These are phyloP conservation scores for Tetrapedia diversipes DNA, from an alignment of 2,888 invertebrate genomes.

Conservation along the genomic window DNA sequence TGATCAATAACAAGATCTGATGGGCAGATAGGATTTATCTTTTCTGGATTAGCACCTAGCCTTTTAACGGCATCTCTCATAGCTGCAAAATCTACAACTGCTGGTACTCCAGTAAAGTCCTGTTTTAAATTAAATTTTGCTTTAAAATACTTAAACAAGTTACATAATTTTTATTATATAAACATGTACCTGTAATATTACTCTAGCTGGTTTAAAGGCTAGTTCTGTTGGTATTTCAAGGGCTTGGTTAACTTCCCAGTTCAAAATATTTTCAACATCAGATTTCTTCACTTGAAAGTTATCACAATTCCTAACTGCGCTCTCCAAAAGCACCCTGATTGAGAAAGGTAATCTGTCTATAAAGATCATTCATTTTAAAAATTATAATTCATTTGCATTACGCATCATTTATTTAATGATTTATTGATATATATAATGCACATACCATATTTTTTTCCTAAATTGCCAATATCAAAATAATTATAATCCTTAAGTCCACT, in stretches of 20 bases:
- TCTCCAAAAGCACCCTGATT: slow-evolving; percentile 95
- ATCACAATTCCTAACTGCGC: slow-evolving; percentile 98
- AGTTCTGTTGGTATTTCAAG: slow-evolving; percentile 92
- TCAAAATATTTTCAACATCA: slow-evolving; percentile 94
- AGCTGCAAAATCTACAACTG: slow-evolving; percentile 99
- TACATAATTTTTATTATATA: neutral
- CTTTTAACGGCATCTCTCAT: slow-evolving; percentile 97
- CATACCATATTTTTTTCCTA: slow-evolving; percentile 92
- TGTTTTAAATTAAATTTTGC: slow-evolving; percentile 76
- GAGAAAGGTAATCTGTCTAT: slow-evolving; percentile 94
- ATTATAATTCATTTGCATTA: slow-evolving; percentile 18
- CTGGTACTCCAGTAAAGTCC: slow-evolving; percentile 98
- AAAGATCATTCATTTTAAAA: slow-evolving; percentile 36
- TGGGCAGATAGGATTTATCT: slow-evolving; percentile 98
- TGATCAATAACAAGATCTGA: slow-evolving; percentile 99
- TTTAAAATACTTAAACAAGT: neutral
- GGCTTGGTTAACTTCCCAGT: slow-evolving; percentile 92
- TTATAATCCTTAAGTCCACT: slow-evolving; percentile 87
- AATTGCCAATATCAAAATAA: slow-evolving; percentile 90
- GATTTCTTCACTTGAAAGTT: slow-evolving; percentile 93
- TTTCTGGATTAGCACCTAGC: slow-evolving; percentile 94
- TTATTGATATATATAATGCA: too few relatives aligned
- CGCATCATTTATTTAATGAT: neutral
- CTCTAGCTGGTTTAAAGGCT: slow-evolving; percentile 97
- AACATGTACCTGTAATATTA: slow-evolving; percentile 93